These are phyloP conservation scores for Indicator indicator DNA, from an alignment of 2,113 vertebrate genomes.

Conservation along the genomic window DNA sequence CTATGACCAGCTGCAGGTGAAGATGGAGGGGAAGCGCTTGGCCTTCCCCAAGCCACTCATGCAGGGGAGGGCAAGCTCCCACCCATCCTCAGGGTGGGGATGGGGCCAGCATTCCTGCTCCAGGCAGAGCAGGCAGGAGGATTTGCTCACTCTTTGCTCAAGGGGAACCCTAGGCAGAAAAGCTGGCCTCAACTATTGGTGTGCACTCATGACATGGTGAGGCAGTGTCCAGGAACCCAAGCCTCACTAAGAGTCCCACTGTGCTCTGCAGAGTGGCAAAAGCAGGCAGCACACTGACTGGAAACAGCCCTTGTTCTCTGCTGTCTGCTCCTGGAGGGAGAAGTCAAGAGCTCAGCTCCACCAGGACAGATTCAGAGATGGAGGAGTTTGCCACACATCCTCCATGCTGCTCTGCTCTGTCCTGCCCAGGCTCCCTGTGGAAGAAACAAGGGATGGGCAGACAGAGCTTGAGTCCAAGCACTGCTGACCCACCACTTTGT, in stretches of 20 bases:
- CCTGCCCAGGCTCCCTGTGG: background rate
- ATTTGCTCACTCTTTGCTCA: background rate
- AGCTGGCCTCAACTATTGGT: background rate
- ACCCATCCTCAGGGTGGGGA: background rate
- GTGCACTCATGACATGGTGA: rapidly evolving
- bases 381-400: background rate
- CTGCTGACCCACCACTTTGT: background rate
- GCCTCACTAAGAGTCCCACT: rapidly evolving
- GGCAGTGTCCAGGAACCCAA: background rate
- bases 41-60: background rate
- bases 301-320: background rate
- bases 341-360: background rate
- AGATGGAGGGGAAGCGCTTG: background rate
- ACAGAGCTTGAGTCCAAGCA: background rate
- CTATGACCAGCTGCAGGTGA: background rate
- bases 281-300: rapidly evolving
- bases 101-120: background rate
- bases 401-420: background rate
- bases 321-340: rapidly evolving
- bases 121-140: background rate
- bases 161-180: background rate
- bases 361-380: background rate
- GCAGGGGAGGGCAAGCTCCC: background rate
- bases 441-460: background rate
- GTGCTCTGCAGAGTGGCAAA: background rate